Evolutionary conservation across 2,797 vertebrate genomes (phyloP).

Genomic region (Clarias fuscus): DNA sequence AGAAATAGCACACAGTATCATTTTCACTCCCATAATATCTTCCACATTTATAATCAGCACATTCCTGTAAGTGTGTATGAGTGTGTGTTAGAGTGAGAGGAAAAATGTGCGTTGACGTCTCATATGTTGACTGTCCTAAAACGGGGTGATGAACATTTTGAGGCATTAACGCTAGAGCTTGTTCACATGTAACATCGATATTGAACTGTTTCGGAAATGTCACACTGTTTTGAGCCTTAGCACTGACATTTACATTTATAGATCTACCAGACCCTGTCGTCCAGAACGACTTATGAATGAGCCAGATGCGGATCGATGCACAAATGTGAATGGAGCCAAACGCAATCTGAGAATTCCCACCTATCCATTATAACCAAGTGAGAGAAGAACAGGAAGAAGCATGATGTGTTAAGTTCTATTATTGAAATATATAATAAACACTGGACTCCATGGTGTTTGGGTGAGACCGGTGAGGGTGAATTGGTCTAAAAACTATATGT

Average conservation of each 20-base stretch:
- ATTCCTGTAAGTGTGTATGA: background rate
- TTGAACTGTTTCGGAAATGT: background rate
- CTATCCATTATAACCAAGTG: background rate
- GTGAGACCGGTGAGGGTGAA: background rate
- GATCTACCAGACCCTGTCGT: constrained; percentile 9
- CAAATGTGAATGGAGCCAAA: background rate
- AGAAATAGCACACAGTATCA: background rate
- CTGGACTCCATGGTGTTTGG: background rate
- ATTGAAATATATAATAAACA: background rate
- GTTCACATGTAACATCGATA: background rate
- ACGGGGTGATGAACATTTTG: background rate
- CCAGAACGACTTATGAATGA: background rate
- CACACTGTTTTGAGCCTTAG: background rate
- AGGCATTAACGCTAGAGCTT: background rate
- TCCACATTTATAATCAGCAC: background rate
- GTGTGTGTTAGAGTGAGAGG: background rate
- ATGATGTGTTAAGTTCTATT: too few relatives aligned
- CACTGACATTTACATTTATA: constrained; percentile 23
- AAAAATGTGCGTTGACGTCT: background rate
- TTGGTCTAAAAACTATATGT: background rate
- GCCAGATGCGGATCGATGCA: background rate
- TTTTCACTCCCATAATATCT: constrained; percentile 10
- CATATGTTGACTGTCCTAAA: background rate
- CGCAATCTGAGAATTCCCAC: background rate
- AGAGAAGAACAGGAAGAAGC: background rate